Evolutionary conservation across 2,113 vertebrate species (phyloP).

Genomic region (Apus apus): DNA sequence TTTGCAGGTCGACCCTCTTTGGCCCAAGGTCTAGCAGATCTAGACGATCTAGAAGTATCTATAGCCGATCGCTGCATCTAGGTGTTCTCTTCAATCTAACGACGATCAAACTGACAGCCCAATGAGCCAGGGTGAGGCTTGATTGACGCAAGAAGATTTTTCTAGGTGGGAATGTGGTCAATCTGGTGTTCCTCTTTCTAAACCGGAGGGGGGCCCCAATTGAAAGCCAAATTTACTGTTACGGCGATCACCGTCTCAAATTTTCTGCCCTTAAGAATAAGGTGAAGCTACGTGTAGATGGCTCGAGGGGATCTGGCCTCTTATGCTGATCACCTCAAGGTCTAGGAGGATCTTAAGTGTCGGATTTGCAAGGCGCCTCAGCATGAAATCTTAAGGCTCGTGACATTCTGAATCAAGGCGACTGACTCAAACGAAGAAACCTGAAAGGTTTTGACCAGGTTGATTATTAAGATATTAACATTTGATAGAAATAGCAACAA

Average conservation of each 20-base stretch:
- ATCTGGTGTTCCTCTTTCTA: constrained; percentile 92
- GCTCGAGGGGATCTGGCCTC: constrained; percentile 91
- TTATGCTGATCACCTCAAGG: constrained; percentile 93
- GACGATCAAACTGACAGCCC: constrained; percentile 94
- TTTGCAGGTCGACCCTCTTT: constrained; percentile 95
- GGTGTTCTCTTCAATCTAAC: constrained; percentile 94
- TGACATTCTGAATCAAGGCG: constrained; percentile 95
- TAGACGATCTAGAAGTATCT: constrained; percentile 94
- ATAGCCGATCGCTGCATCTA: constrained; percentile 94
- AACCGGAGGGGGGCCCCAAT: constrained; percentile 88
- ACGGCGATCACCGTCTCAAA: constrained; percentile 88
- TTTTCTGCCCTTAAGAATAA: constrained; percentile 90
- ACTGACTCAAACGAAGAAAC: constrained; percentile 95
- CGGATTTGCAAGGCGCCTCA: constrained; percentile 94
- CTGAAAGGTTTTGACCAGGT: constrained; percentile 92
- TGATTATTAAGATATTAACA: constrained; percentile 86
- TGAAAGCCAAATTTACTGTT: constrained; percentile 91
- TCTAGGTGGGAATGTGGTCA: constrained; percentile 91
- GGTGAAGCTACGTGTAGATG: constrained; percentile 91
- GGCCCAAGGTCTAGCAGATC: constrained; percentile 94
- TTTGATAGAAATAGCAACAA: constrained; percentile 75
- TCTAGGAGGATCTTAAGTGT: constrained; percentile 91
- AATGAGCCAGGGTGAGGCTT: constrained; percentile 93
- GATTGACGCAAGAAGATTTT: constrained; percentile 93
- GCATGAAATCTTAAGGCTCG: constrained; percentile 92